Conservation (phyloP, 2,797 vertebrate species). For the Tauraco hartlaubi region DNA sequence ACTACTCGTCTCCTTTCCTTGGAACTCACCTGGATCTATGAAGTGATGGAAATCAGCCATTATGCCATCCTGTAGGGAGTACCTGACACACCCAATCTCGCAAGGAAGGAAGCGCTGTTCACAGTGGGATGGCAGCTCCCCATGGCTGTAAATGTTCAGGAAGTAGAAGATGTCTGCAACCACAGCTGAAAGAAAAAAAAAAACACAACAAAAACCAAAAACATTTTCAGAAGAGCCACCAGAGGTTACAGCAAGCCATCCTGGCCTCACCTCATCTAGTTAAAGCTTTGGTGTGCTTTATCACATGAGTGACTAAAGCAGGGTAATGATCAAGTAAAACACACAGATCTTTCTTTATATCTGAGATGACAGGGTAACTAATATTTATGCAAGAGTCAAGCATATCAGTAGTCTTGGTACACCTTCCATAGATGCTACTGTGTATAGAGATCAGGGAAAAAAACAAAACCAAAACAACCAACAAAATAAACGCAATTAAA, state of each 20-base stretch:
- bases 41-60: slow-evolving; percentile 80
- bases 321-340: background rate
- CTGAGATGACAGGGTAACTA: background rate
- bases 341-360: background rate
- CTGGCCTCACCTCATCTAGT: background rate
- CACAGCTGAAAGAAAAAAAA: slow-evolving; percentile 51
- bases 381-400: background rate
- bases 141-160: slow-evolving; percentile 83
- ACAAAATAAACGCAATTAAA: background rate
- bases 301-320: background rate
- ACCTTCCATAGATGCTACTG: background rate
- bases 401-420: fast-evolving
- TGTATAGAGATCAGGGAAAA: background rate
- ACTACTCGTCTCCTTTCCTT: background rate
- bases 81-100: slow-evolving; percentile 83
- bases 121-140: slow-evolving; percentile 78
- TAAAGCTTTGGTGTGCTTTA: background rate
- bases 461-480: too few species aligned
- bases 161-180: slow-evolving; percentile 78
- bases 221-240: background rate
- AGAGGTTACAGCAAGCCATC: background rate
- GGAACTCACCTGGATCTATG: slow-evolving; percentile 79
- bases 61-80: slow-evolving; percentile 80
- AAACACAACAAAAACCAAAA: too few species aligned
- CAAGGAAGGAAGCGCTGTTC: slow-evolving; percentile 83